Conservation (phyloP, 1,140 invertebrate genomes). For the Atta cephalotes region DNA sequence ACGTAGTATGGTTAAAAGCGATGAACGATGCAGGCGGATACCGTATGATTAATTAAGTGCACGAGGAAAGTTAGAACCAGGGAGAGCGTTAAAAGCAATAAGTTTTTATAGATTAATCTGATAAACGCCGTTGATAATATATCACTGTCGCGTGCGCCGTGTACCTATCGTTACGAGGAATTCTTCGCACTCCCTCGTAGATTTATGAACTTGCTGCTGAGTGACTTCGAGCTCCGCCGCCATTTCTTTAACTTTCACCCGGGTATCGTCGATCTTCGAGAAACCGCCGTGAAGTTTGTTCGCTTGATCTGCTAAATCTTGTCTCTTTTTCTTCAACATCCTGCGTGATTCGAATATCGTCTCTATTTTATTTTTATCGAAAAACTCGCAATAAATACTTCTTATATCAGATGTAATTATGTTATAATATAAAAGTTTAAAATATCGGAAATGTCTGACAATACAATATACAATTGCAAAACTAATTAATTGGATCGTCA, state of each 20-base stretch:
- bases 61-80: constrained; percentile 23
- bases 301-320: constrained; percentile 89
- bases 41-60: constrained; percentile 53
- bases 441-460: neutral
- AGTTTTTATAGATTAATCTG: constrained; percentile 61
- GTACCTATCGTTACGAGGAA: constrained; percentile 90
- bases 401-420: constrained; percentile 16
- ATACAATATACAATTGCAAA: no score
- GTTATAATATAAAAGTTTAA: neutral
- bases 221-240: constrained; percentile 92
- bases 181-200: constrained; percentile 89
- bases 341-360: constrained; percentile 82
- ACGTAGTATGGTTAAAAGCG: neutral
- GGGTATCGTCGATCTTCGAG: constrained; percentile 85
- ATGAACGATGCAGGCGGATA: constrained; percentile 2
- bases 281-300: constrained; percentile 87
- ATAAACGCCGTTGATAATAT: constrained; percentile 66
- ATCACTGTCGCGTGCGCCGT: constrained; percentile 64
- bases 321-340: constrained; percentile 90
- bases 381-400: neutral
- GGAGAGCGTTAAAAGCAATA: constrained; percentile 52
- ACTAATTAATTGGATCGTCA: no score
- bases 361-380: neutral
- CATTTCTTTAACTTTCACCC: constrained; percentile 92
- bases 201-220: constrained; percentile 88